Conservation (phyloP, 2,797 vertebrate species). For the Phyllotis vaccarum region DNA sequence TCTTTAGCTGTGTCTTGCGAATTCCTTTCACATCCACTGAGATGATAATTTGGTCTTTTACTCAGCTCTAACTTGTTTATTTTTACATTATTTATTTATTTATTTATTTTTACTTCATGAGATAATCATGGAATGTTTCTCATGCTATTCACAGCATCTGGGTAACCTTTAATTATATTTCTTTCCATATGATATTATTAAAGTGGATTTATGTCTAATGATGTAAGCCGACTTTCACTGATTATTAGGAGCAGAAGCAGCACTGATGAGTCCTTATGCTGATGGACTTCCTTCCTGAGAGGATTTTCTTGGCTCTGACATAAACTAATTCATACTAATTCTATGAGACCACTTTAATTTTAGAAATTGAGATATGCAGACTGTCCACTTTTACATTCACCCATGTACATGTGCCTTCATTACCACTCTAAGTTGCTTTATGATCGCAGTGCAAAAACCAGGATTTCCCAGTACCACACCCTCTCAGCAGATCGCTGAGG, state of each 20-base stretch:
- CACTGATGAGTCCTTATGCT: not conserved
- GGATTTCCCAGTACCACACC: not conserved
- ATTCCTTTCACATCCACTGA: not conserved
- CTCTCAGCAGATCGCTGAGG: not conserved
- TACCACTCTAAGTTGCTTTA: not conserved
- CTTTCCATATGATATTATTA: not conserved
- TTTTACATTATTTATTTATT: too few species aligned
- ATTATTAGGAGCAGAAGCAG: not conserved
- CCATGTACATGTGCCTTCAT: not conserved
- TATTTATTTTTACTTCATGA: not conserved
- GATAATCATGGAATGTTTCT: too few species aligned
- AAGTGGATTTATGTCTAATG: not conserved
- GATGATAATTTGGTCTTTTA: not conserved
- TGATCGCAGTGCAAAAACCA: not conserved
- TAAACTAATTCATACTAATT: not conserved
- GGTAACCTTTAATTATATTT: not conserved
- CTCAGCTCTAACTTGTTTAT: not conserved
- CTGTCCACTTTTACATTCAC: too few species aligned
- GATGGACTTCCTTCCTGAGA: not conserved
- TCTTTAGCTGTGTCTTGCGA: not conserved
- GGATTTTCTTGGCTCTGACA: not conserved
- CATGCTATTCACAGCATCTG: not conserved
- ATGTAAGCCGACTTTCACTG: not conserved
- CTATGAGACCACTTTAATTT: not conserved
- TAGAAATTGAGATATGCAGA: not conserved